Evolutionary conservation across 2,113 vertebrate genomes (phyloP).

Genomic region (Oreochromis aureus): DNA sequence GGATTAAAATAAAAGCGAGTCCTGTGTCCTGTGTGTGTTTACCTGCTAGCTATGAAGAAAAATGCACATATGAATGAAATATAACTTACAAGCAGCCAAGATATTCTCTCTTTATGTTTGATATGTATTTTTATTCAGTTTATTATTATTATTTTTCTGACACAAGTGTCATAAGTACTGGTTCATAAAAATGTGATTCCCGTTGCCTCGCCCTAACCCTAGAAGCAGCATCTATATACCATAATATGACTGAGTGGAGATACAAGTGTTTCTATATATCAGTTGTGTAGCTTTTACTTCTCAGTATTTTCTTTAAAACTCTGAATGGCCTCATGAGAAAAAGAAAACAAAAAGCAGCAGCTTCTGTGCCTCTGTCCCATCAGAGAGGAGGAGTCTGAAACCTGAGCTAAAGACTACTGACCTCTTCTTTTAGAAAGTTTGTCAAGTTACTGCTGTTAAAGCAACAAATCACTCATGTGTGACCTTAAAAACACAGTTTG

Average conservation of each 20-base stretch:
- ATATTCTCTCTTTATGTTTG: fast-evolving
- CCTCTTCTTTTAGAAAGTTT: neutral
- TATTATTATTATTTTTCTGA: neutral
- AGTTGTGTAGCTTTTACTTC: fast-evolving
- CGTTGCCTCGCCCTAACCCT: fast-evolving
- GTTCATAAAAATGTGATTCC: neutral
- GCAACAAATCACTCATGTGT: neutral
- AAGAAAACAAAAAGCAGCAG: neutral
- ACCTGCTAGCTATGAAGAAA: neutral
- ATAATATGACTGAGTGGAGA: neutral
- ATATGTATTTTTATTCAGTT: neutral
- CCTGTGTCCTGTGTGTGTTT: neutral
- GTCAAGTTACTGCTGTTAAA: neutral
- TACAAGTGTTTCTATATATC: neutral
- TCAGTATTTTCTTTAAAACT: neutral
- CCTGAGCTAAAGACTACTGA: neutral
- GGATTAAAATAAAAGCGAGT: neutral
- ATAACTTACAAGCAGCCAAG: neutral
- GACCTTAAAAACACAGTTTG: neutral
- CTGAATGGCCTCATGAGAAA: neutral
- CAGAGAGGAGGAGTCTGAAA: neutral
- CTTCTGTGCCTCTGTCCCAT: neutral
- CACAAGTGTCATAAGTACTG: neutral
- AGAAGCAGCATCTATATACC: neutral
- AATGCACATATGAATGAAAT: neutral